Conservation (phyloP, 2,797 vertebrate genomes). For the Eospalax fontanierii region DNA sequence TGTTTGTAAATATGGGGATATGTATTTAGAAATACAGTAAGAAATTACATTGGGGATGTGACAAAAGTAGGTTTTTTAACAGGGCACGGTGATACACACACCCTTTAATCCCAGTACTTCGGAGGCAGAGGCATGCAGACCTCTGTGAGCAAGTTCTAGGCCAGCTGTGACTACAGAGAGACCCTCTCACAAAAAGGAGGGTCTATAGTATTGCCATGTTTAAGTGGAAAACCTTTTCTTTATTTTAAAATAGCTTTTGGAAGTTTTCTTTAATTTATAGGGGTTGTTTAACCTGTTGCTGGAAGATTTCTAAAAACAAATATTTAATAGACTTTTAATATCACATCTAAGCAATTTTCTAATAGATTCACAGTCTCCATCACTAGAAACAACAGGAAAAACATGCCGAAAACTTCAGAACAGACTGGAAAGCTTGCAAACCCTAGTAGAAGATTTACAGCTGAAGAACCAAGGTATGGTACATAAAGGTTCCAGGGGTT, state of each 20-base stretch:
- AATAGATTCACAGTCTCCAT: constrained; percentile 84
- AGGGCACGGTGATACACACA: too few species aligned
- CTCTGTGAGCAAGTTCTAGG: too few species aligned
- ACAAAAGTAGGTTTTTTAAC: too few species aligned
- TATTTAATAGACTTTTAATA: constrained; percentile 65
- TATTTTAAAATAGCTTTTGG: constrained; percentile 41
- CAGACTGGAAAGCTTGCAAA: constrained; percentile 87
- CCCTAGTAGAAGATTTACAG: constrained; percentile 86
- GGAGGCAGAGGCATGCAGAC: too few species aligned
- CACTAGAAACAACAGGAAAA: constrained; percentile 80
- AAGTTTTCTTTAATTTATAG: constrained; percentile 33
- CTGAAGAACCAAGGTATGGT: constrained; percentile 87
- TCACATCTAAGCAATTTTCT: constrained; percentile 71
- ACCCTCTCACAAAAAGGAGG: too few species aligned
- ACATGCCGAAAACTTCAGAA: constrained; percentile 85
- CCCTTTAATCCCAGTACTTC: too few species aligned
- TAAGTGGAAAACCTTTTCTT: constrained; percentile 5
- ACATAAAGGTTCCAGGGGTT: background rate
- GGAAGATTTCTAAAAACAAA: constrained; percentile 37
- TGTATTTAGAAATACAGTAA: too few species aligned
- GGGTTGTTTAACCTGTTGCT: background rate
- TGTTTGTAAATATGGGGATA: too few species aligned
- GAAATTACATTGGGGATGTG: too few species aligned
- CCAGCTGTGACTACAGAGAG: too few species aligned
- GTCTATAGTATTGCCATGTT: constrained; percentile 10